phyloP scores from a whole-genome alignment of 2,797 vertebrate species.

The Arremon brunneinucha region DNA sequence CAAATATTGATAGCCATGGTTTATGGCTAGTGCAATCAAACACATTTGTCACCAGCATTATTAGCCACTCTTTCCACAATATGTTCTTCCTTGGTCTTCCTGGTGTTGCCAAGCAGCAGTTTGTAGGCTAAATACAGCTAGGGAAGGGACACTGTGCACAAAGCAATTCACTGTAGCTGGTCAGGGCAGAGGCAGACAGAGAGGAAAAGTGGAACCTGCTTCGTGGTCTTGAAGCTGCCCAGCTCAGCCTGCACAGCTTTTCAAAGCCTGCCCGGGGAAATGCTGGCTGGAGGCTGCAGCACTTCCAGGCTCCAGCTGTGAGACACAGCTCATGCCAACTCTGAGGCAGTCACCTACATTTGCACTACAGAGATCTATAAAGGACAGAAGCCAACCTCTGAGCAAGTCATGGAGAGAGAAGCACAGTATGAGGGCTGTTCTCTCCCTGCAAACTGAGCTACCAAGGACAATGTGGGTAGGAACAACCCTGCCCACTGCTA shows the following conservation, averaged over 20 bases:
- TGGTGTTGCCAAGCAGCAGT: background rate
- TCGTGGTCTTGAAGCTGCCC: fast-evolving
- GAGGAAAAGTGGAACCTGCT: background rate
- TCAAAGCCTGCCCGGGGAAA: fast-evolving
- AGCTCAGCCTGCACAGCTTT: background rate
- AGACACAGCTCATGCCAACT: background rate
- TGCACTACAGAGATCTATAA: background rate
- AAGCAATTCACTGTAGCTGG: background rate
- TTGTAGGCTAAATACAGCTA: background rate
- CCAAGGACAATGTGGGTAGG: background rate
- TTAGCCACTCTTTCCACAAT: background rate
- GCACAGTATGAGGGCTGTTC: too few species aligned
- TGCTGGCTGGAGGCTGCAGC: background rate
- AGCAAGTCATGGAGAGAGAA: background rate
- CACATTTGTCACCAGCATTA: fast-evolving
- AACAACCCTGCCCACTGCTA: fast-evolving
- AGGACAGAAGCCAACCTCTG: background rate
- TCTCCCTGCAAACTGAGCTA: background rate
- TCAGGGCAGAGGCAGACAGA: background rate
- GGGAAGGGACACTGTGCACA: too few species aligned
- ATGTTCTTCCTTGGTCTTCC: background rate
- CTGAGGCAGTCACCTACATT: fast-evolving
- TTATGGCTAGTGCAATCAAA: background rate
- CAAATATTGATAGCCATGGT: fast-evolving
- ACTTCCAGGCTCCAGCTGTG: background rate